Conservation (phyloP, 2,888 invertebrate species). For the Alloplasta piceator region DNA sequence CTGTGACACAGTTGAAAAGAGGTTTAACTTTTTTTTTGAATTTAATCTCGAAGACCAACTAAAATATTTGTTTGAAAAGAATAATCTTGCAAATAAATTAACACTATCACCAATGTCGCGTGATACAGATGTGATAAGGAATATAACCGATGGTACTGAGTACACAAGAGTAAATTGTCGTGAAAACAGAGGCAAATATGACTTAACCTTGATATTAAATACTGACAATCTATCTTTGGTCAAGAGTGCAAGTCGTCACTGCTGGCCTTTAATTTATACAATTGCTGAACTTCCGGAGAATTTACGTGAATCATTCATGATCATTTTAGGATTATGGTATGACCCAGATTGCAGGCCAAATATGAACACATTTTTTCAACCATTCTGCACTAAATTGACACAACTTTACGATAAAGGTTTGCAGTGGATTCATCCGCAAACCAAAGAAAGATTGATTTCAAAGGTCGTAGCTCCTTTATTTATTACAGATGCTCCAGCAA, state of each 20-base stretch:
- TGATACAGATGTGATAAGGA: conserved; percentile 33
- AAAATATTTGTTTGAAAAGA: conserved; percentile 20
- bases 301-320: conserved; percentile 48
- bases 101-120: conserved; percentile 1
- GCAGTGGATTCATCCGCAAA: conserved; percentile 47
- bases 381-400: conserved; percentile 49
- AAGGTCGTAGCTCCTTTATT: conserved; percentile 52
- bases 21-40: conserved; percentile 3
- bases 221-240: conserved; percentile 57
- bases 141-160: conserved; percentile 61
- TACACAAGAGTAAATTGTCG: conserved; percentile 57
- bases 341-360: conserved; percentile 36
- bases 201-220: conserved; percentile 60
- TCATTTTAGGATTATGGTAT: conserved; percentile 53
- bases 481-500: conserved; percentile 61
- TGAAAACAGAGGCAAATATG: conserved; percentile 36
- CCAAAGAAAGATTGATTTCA: conserved; percentile 22
- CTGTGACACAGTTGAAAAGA: not conserved
- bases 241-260: conserved; percentile 47
- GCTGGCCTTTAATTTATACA: conserved; percentile 59
- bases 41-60: conserved; percentile 21
- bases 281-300: conserved; percentile 56
- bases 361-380: conserved; percentile 54
- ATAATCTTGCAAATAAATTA: conserved; percentile 20
- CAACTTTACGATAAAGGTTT: conserved; percentile 45